Conservation (phyloP, 2,888 invertebrate genomes). For the Ceriagrion tenellum region DNA sequence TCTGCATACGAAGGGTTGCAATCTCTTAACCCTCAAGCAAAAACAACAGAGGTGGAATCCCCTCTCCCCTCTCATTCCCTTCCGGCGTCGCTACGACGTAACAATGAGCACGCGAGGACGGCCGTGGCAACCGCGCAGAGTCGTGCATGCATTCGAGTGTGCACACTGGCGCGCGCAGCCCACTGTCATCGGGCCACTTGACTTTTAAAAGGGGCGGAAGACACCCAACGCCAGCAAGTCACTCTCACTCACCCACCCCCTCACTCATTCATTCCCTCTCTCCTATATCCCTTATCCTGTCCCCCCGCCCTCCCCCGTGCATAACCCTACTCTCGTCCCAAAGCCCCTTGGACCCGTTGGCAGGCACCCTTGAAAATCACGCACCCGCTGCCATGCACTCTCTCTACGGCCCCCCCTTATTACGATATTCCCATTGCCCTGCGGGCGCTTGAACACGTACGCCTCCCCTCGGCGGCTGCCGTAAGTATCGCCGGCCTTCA, state of each 20-base stretch:
- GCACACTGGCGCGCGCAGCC: background rate
- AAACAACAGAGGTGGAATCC: background rate
- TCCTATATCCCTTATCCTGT: background rate
- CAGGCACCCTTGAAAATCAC: background rate
- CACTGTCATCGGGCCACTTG: no score
- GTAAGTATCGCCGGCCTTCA: background rate
- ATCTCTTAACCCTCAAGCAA: background rate
- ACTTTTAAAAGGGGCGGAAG: background rate
- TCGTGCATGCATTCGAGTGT: background rate
- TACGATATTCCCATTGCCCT: background rate
- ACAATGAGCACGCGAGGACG: background rate
- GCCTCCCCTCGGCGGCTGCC: background rate
- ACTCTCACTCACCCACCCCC: background rate
- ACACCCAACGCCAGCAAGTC: background rate
- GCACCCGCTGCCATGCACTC: background rate
- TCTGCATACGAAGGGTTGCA: background rate
- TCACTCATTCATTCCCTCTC: background rate
- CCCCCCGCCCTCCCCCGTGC: background rate
- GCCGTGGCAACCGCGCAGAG: background rate
- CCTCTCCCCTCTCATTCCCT: background rate
- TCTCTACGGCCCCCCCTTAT: background rate
- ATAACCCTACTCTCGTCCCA: no score
- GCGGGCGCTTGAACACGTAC: background rate
- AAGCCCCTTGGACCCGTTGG: no score
- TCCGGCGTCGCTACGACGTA: background rate